Evolutionary conservation across 2,888 invertebrate species (phyloP).

Genomic region (Tuta absoluta): DNA sequence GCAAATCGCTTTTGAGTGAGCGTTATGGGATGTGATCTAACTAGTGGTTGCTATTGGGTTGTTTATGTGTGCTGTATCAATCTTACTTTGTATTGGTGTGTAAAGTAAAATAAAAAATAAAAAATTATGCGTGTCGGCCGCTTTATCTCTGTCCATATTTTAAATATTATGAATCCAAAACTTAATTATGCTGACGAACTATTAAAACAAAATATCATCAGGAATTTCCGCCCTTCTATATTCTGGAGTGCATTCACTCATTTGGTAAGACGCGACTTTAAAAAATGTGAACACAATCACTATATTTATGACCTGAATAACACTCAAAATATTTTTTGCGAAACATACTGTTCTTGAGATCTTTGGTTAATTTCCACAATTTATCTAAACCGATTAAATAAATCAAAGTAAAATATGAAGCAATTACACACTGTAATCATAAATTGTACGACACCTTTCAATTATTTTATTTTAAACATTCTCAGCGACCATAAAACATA

Average conservation of each 20-base stretch:
- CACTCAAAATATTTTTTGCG: too few relatives aligned
- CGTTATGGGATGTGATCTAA: not conserved
- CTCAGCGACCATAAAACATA: conserved; percentile 27
- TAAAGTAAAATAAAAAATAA: not conserved
- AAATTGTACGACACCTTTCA: conserved; percentile 11
- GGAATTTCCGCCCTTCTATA: too few relatives aligned
- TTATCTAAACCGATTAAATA: not conserved
- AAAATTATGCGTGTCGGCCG: too few relatives aligned
- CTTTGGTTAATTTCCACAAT: not conserved
- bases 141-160: too few relatives aligned
- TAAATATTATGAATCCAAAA: too few relatives aligned
- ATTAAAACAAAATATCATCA: too few relatives aligned
- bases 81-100: not conserved
- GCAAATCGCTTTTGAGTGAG: conserved; percentile 14
- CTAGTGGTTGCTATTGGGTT: not conserved
- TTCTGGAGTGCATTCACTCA: too few relatives aligned
- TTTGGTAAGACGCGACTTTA: too few relatives aligned
- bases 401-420: conserved; percentile 6
- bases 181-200: too few relatives aligned
- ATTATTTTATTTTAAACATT: conserved; percentile 24
- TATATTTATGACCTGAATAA: too few relatives aligned
- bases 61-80: not conserved
- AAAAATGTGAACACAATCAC: too few relatives aligned
- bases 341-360: not conserved
- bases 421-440: conserved; percentile 8